phyloP scores from a whole-genome alignment of 2,113 vertebrate genomes.

The Etia nguti region DNA sequence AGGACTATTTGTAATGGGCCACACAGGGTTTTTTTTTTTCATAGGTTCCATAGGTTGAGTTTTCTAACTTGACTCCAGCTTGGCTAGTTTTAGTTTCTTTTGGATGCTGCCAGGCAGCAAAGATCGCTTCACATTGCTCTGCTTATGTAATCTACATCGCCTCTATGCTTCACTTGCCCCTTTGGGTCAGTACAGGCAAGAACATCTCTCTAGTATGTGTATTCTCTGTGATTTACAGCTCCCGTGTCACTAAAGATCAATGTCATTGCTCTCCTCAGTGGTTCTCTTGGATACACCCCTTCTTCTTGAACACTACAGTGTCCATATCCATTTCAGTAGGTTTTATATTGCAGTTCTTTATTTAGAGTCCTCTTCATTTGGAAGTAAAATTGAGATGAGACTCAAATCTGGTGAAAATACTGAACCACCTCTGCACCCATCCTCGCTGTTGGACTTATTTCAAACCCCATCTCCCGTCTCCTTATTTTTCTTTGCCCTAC shows the following conservation, averaged over 20 bases:
- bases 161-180: conserved; percentile 46
- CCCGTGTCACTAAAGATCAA: conserved; percentile 50
- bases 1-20: neutral
- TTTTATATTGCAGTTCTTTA: neutral
- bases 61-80: neutral
- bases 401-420: neutral
- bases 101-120: conserved; percentile 1
- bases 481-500: neutral
- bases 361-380: neutral
- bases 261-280: conserved; percentile 14
- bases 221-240: conserved; percentile 42
- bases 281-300: neutral
- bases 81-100: neutral
- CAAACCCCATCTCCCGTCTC: neutral
- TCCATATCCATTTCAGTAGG: neutral
- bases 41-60: neutral
- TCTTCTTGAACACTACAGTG: neutral
- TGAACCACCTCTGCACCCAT: neutral
- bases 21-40: neutral
- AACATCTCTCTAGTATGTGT: conserved; percentile 47
- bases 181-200: conserved; percentile 42
- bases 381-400: neutral
- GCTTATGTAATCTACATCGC: conserved; percentile 60
- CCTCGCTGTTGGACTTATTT: neutral
- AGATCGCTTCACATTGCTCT: conserved; percentile 26